Conservation (phyloP, 2,888 invertebrate species). For the Theretra japonica region DNA sequence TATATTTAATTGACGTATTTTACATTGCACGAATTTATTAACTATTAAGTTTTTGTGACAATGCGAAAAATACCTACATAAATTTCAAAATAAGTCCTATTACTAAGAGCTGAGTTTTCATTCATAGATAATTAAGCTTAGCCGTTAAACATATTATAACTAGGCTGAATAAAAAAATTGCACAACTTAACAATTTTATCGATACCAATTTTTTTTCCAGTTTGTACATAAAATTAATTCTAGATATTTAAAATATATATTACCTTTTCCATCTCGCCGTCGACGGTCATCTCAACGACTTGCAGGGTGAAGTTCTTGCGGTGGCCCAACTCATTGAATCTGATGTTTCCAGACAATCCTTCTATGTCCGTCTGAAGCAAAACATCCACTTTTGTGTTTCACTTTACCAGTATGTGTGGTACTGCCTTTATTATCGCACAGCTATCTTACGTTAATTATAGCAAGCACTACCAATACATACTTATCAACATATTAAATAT, state of each 20-base stretch:
- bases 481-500: not conserved
- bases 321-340: conserved; percentile 93
- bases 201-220: no score
- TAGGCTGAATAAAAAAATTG: not conserved
- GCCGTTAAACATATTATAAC: not conserved
- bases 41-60: no score
- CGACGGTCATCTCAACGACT: conserved; percentile 95
- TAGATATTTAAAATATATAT: conserved; percentile 39
- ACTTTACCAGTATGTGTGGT: conserved; percentile 45
- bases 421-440: conserved; percentile 34
- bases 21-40: no score
- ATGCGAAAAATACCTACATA: no score
- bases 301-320: conserved; percentile 94
- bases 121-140: no score
- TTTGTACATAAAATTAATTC: no score
- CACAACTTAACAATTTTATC: no score
- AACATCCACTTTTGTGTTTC: conserved; percentile 57
- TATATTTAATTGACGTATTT: no score
- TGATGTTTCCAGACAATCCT: conserved; percentile 94
- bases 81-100: no score
- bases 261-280: conserved; percentile 94
- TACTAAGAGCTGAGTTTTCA: no score
- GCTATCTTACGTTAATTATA: conserved; percentile 20
- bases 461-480: not conserved
- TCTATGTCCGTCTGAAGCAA: conserved; percentile 92